These are phyloP conservation scores for Caenorhabditis afra DNA, from an alignment of 2,888 invertebrate species.

Conservation along the genomic window DNA sequence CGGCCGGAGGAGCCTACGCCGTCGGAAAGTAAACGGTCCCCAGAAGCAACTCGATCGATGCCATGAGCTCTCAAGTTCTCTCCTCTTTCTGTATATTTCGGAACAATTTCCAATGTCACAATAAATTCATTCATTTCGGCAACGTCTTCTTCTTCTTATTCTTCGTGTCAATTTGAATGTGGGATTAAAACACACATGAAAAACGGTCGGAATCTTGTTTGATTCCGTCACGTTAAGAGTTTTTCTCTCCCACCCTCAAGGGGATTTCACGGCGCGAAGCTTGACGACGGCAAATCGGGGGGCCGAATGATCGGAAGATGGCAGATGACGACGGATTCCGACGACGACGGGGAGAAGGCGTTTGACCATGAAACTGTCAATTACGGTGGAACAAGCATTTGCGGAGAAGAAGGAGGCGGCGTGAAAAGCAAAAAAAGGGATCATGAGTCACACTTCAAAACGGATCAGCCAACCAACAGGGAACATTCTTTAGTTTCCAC, in stretches of 20 bases:
- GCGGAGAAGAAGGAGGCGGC: too few species aligned
- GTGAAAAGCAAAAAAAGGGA: too few species aligned
- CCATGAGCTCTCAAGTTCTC: slow-evolving; percentile 42
- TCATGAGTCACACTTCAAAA: too few species aligned
- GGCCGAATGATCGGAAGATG: too few species aligned
- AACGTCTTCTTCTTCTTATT: not conserved
- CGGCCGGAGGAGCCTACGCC: slow-evolving; percentile 40
- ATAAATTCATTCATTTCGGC: slow-evolving; percentile 27
- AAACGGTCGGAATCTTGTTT: slow-evolving; percentile 11
- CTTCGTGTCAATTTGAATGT: not conserved
- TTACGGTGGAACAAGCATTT: too few species aligned
- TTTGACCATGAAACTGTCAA: too few species aligned
- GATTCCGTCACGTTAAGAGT: slow-evolving; percentile 1
- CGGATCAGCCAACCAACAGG: too few species aligned
- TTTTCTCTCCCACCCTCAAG: too few species aligned
- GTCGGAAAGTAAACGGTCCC: slow-evolving; percentile 34
- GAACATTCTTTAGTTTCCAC: too few species aligned
- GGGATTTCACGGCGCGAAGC: slow-evolving; percentile 10
- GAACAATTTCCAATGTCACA: slow-evolving; percentile 21
- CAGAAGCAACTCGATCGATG: slow-evolving; percentile 39
- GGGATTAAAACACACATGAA: slow-evolving; percentile 30
- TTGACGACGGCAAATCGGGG: not conserved
- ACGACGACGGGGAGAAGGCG: too few species aligned
- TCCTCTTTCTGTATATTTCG: slow-evolving; percentile 44
- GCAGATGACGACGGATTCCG: too few species aligned